These are phyloP conservation scores for Peromyscus aztecus DNA, from an alignment of 2,797 vertebrate genomes.

Conservation along the genomic window DNA sequence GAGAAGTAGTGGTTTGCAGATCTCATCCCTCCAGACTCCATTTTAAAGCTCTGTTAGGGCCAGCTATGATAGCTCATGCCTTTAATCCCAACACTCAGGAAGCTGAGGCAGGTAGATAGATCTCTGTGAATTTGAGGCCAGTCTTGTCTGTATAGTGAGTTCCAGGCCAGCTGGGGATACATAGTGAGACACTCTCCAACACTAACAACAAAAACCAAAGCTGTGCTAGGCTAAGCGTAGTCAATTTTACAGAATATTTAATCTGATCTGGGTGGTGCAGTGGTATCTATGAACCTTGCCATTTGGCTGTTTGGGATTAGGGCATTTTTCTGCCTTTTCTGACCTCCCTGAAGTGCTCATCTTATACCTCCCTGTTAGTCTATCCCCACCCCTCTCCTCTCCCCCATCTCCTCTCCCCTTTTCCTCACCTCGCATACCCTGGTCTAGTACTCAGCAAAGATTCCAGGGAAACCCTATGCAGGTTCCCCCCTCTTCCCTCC, in stretches of 20 bases:
- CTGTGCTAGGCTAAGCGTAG: background rate
- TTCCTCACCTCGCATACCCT: background rate
- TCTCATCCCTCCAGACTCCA: background rate
- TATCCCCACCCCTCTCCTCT: background rate
- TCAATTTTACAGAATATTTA: background rate
- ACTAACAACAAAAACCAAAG: background rate
- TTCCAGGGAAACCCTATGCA: constrained; percentile 27
- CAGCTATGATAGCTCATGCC: background rate
- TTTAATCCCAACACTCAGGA: background rate
- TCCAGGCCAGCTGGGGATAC: background rate
- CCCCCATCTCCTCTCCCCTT: background rate
- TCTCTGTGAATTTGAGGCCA: background rate
- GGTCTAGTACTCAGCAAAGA: background rate
- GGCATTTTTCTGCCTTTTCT: constrained; percentile 33
- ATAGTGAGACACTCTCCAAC: background rate
- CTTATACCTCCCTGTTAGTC: background rate
- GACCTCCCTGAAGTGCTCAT: constrained; percentile 17
- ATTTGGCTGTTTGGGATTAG: background rate
- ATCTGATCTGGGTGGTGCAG: background rate
- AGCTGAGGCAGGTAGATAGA: background rate
- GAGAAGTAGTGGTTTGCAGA: constrained; percentile 22
- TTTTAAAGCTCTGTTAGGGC: constrained; percentile 1
- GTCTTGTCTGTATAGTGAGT: background rate
- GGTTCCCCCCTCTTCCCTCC: background rate
- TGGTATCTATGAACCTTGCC: background rate